Evolutionary conservation across 2,113 vertebrate genomes (phyloP).

Genomic region (Cyprinus carpio): DNA sequence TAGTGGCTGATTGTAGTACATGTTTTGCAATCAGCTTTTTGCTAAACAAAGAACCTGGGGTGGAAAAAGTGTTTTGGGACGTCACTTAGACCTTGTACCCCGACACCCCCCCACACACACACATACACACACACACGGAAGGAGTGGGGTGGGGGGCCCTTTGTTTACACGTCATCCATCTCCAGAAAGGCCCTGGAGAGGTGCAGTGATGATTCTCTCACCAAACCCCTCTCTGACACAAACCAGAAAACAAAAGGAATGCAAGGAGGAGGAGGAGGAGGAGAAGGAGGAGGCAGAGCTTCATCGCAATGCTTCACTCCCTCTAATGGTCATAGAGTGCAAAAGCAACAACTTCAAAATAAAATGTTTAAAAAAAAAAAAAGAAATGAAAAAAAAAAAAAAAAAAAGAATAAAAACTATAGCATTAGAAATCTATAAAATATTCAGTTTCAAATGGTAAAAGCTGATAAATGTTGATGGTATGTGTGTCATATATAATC

Average conservation of each 20-base stretch:
- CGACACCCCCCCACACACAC: background rate
- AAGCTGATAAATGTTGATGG: no score
- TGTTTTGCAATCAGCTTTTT: constrained; percentile 10
- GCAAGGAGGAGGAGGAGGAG: constrained; percentile 42
- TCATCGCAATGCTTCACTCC: constrained; percentile 61
- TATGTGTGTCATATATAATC: background rate
- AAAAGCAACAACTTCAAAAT: background rate
- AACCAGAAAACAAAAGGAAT: constrained; percentile 74
- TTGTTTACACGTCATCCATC: constrained; percentile 74
- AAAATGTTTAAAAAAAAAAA: no score
- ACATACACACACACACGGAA: constrained; percentile 33
- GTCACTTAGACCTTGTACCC: constrained; percentile 42
- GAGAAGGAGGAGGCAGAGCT: background rate
- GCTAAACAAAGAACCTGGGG: constrained; percentile 36
- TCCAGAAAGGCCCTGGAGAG: constrained; percentile 66
- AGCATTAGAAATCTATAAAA: no score
- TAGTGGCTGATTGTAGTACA: background rate
- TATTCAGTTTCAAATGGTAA: no score
- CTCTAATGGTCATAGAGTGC: constrained; percentile 66
- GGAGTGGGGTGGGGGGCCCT: constrained; percentile 51
- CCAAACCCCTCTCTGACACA: constrained; percentile 67
- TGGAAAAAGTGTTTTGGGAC: constrained; percentile 47
- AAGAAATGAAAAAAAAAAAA: no score
- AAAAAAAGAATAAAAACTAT: no score
- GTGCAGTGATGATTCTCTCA: constrained; percentile 73